Base-by-base conservation (phyloP, 2,888 invertebrate species). In the Byasa hedistus region DNA sequence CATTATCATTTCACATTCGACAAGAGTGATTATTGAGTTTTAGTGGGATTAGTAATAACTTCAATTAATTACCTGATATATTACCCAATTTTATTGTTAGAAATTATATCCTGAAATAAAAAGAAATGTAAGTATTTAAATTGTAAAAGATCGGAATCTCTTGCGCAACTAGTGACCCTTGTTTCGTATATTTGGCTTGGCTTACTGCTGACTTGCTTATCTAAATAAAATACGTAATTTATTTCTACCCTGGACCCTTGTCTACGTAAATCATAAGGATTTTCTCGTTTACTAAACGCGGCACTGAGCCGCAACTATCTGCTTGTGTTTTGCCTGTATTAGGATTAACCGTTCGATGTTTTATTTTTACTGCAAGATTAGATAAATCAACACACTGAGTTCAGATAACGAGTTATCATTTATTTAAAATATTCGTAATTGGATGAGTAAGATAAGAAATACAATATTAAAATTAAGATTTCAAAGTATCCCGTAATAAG, bases 211-310 rank as follows among this genome's bases (percentile, higher is more conserved):
- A 61, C 66, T 62, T 61, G 52, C 61, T 66, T 62, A 63, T 57
- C 66, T 66, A 66, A 66, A 66, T 66, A 66, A 62, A 66, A 66
- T 57, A 66, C 32, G 61, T 66, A 58, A 66, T 66, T 66, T 66
- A 66, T 66, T 57, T 66, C 27, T 66, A 57, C 52, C 66, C 66
- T 24, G 52, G 61, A 66, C 61, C 66, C 66, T 66, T 62, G 57
- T 66, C 66, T 66, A 61, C 66, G 57, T 66, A 66, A 66, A 66
- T 66, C 66, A 66, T 66, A 62, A 57, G 54, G 61, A 61, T 61
- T 61, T 61, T 27, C 61, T 65, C 51, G 51, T 57, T 32, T 15
- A 65, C 60, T 60, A 61, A 61, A 51, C 19, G 62, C 57, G 24
- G 51, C 24, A 52, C 52, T 52, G 19, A 59, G 58, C 48, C 44